Evolutionary conservation across 92 coral and sea anemone species (phyloP).

Genomic region (Umimayanthus kanabou): DNA sequence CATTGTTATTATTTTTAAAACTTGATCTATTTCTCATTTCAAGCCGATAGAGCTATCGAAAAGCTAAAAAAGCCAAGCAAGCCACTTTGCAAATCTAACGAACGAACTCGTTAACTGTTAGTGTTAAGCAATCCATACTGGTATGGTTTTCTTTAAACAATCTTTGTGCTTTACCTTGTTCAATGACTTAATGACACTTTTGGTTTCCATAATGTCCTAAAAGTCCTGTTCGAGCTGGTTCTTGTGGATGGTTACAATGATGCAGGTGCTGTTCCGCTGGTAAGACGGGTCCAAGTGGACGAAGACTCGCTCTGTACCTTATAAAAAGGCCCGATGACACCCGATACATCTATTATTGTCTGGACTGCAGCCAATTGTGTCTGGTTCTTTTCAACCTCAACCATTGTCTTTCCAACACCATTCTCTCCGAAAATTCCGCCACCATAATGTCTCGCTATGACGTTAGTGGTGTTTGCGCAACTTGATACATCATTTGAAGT

Average conservation of each 20-base stretch:
- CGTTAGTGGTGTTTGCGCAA: too few relatives aligned
- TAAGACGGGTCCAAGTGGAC: neutral
- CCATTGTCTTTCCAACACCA: too few relatives aligned
- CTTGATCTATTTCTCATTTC: too few relatives aligned
- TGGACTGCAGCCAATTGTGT: neutral
- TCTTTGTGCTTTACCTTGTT: neutral
- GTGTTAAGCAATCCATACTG: neutral
- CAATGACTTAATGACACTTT: slow-evolving; percentile 2
- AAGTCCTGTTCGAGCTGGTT: neutral
- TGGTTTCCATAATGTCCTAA: neutral
- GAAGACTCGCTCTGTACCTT: neutral
- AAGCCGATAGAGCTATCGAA: too few relatives aligned
- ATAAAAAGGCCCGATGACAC: neutral
- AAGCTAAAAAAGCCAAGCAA: too few relatives aligned
- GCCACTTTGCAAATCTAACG: too few relatives aligned
- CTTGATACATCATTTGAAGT: too few relatives aligned
- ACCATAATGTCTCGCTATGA: too few relatives aligned
- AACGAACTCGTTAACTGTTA: too few relatives aligned
- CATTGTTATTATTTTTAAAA: too few relatives aligned
- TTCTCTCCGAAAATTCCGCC: too few relatives aligned
- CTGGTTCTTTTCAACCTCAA: neutral
- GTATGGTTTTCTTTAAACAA: neutral
- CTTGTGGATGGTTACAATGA: neutral
- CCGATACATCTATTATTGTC: neutral
- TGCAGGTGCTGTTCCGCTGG: neutral